These are phyloP conservation scores for Zaprionus gabonicus DNA, from an alignment of 1,140 invertebrate genomes.

Conservation along the genomic window DNA sequence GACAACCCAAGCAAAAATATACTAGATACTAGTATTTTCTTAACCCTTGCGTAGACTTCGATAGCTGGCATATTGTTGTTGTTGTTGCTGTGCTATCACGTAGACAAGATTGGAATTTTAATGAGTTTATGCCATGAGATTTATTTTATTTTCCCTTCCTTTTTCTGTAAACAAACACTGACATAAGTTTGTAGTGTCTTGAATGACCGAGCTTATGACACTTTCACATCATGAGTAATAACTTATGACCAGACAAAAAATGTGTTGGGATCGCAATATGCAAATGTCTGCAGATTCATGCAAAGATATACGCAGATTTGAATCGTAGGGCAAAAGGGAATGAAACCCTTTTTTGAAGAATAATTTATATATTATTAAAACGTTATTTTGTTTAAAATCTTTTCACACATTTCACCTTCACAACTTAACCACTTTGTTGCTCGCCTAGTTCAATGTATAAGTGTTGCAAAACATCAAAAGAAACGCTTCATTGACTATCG, in stretches of 20 bases:
- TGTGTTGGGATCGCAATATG: constrained; percentile 42
- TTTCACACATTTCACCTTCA: neutral
- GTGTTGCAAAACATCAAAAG: neutral
- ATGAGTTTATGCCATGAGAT: constrained; percentile 59
- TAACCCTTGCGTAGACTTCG: constrained; percentile 2
- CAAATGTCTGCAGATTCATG: constrained; percentile 16
- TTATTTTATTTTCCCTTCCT: constrained; percentile 46
- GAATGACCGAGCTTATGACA: constrained; percentile 21
- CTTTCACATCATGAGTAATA: constrained; percentile 34
- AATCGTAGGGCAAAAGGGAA: neutral
- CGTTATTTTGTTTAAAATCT: neutral
- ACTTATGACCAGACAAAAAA: constrained; percentile 32
- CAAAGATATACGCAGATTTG: neutral
- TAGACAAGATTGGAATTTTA: constrained; percentile 74
- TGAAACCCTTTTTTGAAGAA: neutral
- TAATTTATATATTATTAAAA: neutral
- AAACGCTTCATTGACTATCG: neutral
- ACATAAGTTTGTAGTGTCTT: neutral
- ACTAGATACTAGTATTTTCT: neutral
- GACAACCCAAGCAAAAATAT: constrained; percentile 23
- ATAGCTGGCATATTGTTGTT: constrained; percentile 3
- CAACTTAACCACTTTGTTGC: neutral
- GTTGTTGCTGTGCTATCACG: constrained; percentile 23
- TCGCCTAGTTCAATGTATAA: neutral
- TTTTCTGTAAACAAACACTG: neutral